A percentile compares a stretch with the other conserved stretches of the same genome.
phyloP scores from a whole-genome alignment of 2,888 invertebrate genomes.

The Galeopsomyia nigrocyanea region DNA sequence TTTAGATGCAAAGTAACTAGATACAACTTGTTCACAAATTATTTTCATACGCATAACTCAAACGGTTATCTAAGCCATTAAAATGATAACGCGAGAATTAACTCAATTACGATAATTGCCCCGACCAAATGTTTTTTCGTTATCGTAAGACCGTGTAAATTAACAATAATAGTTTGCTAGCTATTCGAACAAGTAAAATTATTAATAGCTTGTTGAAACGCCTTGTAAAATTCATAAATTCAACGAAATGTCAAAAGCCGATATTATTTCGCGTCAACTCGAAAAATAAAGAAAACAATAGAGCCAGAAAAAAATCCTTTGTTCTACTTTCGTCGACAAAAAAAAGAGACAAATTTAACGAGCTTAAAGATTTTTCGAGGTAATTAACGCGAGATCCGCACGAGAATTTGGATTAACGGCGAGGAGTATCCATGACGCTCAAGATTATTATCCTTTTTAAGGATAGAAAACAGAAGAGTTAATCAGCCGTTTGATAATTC shows the following conservation, averaged over 20 bases:
- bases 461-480: conserved; percentile 38
- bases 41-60: no score
- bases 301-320: conserved; percentile 21
- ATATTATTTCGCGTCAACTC: conserved; percentile 16
- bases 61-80: no score
- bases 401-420: conserved; percentile 30
- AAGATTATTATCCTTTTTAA: conserved; percentile 34
- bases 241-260: neutral
- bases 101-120: no score
- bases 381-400: conserved; percentile 7
- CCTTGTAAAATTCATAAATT: no score
- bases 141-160: no score
- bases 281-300: conserved; percentile 9
- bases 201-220: no score
- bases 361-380: conserved; percentile 38
- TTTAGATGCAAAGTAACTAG: no score
- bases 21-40: no score
- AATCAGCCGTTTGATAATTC: conserved; percentile 40
- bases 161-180: no score
- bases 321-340: conserved; percentile 12
- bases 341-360: conserved; percentile 41
- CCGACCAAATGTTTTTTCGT: no score
- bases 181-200: no score
- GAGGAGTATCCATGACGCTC: conserved; percentile 46
- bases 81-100: no score